Percentiles rank a stretch among this genome's conserved stretches.
These are phyloP conservation scores for Sebastiscus tertius DNA, from an alignment of 2,797 vertebrate species.

Conservation along the genomic window DNA sequence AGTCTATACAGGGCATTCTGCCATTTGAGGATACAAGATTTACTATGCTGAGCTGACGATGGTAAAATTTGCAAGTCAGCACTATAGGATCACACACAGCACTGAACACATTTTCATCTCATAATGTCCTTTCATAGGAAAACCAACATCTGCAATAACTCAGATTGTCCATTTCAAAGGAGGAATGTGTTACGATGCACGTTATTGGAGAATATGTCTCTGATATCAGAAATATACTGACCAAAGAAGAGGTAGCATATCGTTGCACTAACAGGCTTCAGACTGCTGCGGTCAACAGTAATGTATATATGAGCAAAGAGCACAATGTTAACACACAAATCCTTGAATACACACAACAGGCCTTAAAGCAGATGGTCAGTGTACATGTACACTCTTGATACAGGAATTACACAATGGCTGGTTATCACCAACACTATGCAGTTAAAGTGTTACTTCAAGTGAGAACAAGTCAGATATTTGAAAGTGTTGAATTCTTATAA, in stretches of 20 bases:
- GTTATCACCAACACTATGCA: not conserved
- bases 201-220: not conserved
- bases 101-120: slow-evolving; percentile 4
- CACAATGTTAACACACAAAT: not conserved
- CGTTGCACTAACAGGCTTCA: not conserved
- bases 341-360: not conserved
- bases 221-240: not conserved
- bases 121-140: not conserved
- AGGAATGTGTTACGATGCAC: not conserved
- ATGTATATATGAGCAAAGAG: not conserved
- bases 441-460: slow-evolving; percentile 12
- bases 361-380: slow-evolving; percentile 1
- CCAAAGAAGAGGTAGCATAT: not conserved
- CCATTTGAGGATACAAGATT: not conserved
- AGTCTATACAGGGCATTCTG: not conserved
- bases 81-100: not conserved
- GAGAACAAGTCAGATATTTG: slow-evolving; percentile 16
- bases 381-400: not conserved
- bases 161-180: not conserved
- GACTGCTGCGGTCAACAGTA: not conserved
- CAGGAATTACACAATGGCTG: not conserved
- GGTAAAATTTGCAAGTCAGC: not conserved
- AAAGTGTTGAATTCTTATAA: slow-evolving; percentile 5
- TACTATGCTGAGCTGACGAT: not conserved
- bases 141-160: not conserved